Base-by-base conservation (phyloP, 2,888 invertebrate species). In the Plagiodera versicolora region DNA sequence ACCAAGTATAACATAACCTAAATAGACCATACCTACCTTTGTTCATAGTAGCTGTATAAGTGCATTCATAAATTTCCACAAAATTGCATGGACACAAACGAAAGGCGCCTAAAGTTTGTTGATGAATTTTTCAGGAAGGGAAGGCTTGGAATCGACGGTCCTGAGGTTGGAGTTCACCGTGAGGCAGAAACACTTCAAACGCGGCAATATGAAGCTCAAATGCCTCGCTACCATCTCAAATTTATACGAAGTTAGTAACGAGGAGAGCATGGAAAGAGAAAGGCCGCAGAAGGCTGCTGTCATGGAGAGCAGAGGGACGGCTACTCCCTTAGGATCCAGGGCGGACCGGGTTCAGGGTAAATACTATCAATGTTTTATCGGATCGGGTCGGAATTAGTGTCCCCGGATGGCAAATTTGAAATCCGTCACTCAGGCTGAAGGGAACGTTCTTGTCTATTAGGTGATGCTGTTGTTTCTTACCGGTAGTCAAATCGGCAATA, bases 161-260 rank as follows among this genome's bases (percentile, higher is more conserved):
- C 81, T 92, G 49, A 90, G 89, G 24, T 85, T 94, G 66, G 90
- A 92, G 81, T 94, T 94, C 80, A 87, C 87, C 77, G 92, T 92
- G 70, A 87, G 88, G 73, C 85, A 85, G 70, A 89, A 89, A 80
- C 92, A 94, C 83, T 93, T 94, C 83, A 87, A 87, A 78, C 85
- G 87, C 74, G 92, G 92, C 76, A 92, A 92, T 81, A 86, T 94
- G 83, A 94, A 93, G 81, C 84, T 94, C 74, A 94, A 92, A 85
- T 94, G 94, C 83, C 85, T 92, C 77, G 93, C 94, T 62, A 92
- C 90, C 72, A 93, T 94, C 80, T 91, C 90, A 58, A 90, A 91
- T 35, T 88, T 94, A 47, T 94, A 94, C 81, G 91, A 90, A 89
- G 86, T 90, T 71, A 92, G 90, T 78, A 93, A 94, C 81, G 94